A percentile compares a stretch with the other conserved stretches of the same genome.
Conservation (phyloP, 2,113 vertebrate genomes). For the Cepphus grylle region DNA sequence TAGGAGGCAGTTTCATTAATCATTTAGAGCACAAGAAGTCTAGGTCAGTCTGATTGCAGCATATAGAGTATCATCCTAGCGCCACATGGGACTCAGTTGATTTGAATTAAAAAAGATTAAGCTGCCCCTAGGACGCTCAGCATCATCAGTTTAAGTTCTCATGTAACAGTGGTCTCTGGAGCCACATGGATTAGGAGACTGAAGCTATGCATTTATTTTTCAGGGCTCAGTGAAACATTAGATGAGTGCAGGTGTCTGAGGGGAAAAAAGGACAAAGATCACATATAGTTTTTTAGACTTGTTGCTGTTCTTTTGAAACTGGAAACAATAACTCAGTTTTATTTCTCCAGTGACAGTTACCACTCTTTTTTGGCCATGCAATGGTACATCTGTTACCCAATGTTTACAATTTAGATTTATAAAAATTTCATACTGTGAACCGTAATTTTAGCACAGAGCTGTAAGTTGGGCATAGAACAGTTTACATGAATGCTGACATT, state of each 20-base stretch:
- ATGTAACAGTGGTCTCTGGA: slow-evolving; percentile 96
- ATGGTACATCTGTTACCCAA: slow-evolving; percentile 76
- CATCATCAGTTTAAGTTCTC: slow-evolving; percentile 93
- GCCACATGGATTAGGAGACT: slow-evolving; percentile 99
- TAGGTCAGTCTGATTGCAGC: slow-evolving; percentile 99
- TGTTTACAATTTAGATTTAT: slow-evolving; percentile 76
- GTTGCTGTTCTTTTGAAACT: slow-evolving; percentile 86
- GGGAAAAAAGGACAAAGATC: slow-evolving; percentile 78
- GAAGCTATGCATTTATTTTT: slow-evolving; percentile 97
- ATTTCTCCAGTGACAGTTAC: slow-evolving; percentile 85
- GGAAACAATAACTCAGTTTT: slow-evolving; percentile 91
- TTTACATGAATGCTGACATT: slow-evolving; percentile 56
- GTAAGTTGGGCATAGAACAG: slow-evolving; percentile 36
- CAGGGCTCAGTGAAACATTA: slow-evolving; percentile 94
- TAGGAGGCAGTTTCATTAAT: slow-evolving; percentile 99
- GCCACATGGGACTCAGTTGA: slow-evolving; percentile 90
- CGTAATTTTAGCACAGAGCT: neutral
- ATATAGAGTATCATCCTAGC: slow-evolving; percentile 98
- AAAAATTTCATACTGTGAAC: slow-evolving; percentile 59
- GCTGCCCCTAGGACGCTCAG: slow-evolving; percentile 85
- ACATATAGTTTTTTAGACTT: slow-evolving; percentile 78
- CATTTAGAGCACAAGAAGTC: slow-evolving; percentile 98
- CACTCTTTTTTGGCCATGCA: slow-evolving; percentile 78
- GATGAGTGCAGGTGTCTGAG: slow-evolving; percentile 96
- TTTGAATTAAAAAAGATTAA: slow-evolving; percentile 97